A percentile compares a stretch with the other conserved stretches of the same genome.
Conservation (phyloP, 2,113 vertebrate genomes). For the Urocitellus parryii region DNA sequence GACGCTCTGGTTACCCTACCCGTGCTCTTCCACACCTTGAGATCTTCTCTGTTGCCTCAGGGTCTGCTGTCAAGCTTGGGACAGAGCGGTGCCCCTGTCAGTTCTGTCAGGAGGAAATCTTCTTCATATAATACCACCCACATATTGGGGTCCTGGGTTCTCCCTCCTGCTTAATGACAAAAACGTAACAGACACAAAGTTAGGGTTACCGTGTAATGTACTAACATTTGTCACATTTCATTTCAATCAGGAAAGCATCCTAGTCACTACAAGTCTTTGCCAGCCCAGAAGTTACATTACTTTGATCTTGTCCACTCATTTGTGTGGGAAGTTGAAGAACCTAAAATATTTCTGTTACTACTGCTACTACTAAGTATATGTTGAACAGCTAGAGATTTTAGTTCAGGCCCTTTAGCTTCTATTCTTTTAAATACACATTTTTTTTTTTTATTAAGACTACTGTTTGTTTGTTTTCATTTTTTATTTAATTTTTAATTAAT, state of each 20-base stretch:
- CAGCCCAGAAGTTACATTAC: neutral
- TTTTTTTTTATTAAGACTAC: neutral
- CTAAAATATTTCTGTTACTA: neutral
- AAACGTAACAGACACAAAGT: neutral
- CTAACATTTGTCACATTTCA: neutral
- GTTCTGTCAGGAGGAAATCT: neutral
- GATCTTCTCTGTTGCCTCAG: neutral
- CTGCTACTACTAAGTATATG: neutral
- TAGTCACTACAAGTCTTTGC: neutral
- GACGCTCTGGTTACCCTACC: neutral
- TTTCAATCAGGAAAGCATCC: constrained; percentile 11
- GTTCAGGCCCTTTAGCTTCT: constrained; percentile 37
- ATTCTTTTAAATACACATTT: constrained; percentile 33
- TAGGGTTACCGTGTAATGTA: neutral
- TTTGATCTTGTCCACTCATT: neutral
- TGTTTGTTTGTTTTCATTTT: constrained; percentile 61
- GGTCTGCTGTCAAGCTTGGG: neutral
- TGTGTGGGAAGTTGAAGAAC: neutral
- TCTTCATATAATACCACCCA: neutral
- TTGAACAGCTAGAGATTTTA: constrained; percentile 35
- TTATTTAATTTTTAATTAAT: constrained; percentile 40
- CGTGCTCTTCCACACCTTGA: neutral
- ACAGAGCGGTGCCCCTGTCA: neutral
- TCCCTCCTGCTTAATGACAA: neutral
- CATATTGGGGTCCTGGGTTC: neutral